These are phyloP conservation scores for Chymomyza caudatula DNA, from an alignment of 2,888 invertebrate genomes.

Conservation along the genomic window DNA sequence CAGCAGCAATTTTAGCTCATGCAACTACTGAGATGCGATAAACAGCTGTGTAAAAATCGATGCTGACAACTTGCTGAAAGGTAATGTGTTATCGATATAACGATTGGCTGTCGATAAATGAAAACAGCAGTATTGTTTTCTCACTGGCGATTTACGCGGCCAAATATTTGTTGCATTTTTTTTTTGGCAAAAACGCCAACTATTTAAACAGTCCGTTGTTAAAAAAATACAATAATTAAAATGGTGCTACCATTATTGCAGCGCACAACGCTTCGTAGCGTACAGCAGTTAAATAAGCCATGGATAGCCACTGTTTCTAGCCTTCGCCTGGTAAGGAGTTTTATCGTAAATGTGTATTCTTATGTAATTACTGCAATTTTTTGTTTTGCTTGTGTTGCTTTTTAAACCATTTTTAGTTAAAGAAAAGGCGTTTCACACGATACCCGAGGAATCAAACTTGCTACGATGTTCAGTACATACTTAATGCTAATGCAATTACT, in stretches of 20 bases:
- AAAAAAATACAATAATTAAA: conserved; percentile 28
- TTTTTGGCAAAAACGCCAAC: neutral
- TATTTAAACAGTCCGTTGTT: neutral
- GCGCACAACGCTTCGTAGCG: conserved; percentile 62
- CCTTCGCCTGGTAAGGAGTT: conserved; percentile 67
- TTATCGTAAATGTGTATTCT: conserved; percentile 29
- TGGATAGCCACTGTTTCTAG: conserved; percentile 44
- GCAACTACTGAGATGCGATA: conserved; percentile 19
- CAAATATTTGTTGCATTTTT: neutral
- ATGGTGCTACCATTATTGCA: conserved; percentile 72
- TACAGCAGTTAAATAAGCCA: conserved; percentile 68
- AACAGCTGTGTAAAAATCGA: conserved; percentile 25
- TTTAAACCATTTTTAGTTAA: conserved; percentile 3
- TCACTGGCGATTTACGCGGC: conserved; percentile 10
- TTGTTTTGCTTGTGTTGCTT: conserved; percentile 19
- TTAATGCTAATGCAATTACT: neutral
- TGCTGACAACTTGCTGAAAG: neutral
- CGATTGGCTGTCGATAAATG: neutral
- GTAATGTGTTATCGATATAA: neutral
- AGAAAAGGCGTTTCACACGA: neutral
- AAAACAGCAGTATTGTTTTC: conserved; percentile 3
- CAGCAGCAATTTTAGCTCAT: conserved; percentile 20
- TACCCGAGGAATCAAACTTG: neutral
- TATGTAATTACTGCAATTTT: conserved; percentile 58
- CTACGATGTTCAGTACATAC: neutral